A percentile compares a stretch with the other conserved stretches of the same genome.
Conservation (phyloP, 2,888 invertebrate species). For the Idaea straminata region DNA sequence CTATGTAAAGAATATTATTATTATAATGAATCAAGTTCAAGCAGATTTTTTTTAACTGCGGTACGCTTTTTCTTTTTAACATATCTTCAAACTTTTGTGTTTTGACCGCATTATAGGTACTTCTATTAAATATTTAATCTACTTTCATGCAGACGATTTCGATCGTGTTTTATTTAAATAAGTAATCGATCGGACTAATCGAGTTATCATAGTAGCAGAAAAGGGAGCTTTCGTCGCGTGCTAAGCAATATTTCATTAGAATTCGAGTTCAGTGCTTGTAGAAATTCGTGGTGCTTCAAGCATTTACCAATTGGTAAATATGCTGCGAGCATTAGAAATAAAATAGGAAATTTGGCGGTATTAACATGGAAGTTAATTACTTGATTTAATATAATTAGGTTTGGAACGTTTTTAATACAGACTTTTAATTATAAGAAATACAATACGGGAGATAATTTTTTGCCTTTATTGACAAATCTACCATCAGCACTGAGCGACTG, state of each 20-base stretch:
- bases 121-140: too few species aligned
- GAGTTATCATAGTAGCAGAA: constrained; percentile 32
- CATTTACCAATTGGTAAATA: constrained; percentile 26
- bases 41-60: too few species aligned
- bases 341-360: neutral
- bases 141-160: too few species aligned
- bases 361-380: neutral
- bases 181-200: constrained; percentile 12
- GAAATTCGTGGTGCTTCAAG: constrained; percentile 33
- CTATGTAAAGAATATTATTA: too few species aligned
- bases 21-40: too few species aligned
- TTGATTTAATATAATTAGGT: neutral
- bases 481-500: too few species aligned
- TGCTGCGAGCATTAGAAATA: constrained; percentile 12
- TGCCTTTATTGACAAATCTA: too few species aligned
- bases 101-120: too few species aligned
- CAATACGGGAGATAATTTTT: too few species aligned
- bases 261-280: constrained; percentile 43
- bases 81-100: too few species aligned
- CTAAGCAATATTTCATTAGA: constrained; percentile 48
- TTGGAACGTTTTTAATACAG: neutral
- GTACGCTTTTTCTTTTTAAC: too few species aligned
- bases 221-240: constrained; percentile 34
- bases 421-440: neutral
- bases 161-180: neutral